Evolutionary conservation across 2,888 invertebrate species (phyloP), one percentile per base, ranked within the genome.

Genomic region (Hipparchia semele): DNA sequence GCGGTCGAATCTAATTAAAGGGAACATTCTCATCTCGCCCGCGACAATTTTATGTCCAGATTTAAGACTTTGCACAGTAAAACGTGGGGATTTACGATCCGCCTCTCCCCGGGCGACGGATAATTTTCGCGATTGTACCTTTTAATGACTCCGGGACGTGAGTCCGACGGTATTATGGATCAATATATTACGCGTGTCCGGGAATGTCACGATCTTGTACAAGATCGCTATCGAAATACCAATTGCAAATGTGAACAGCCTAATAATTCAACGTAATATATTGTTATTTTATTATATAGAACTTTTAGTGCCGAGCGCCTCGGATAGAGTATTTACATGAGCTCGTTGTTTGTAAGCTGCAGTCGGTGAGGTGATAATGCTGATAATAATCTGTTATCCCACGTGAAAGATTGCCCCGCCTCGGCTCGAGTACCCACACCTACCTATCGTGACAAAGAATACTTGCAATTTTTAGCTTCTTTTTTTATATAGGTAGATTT

Each of bases 1-100:
- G 82, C 83, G 86, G 86, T 85, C 86, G 83, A 83, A 87, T 87
- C 87, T 91, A 92, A 92, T 92, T 90, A 92, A 90, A 89, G 85
- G 82, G 83, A 87, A 87, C 84, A 81, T 84, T 87, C 88, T 86
- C 87, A 88, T 90, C 89, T 88, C 83, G 86, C 80, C 80, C 80
- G 86, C 84, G 86, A 90, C 87, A 88, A 89, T 88, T 91, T 91
- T 88, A 91, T 88, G 90, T 80, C 81, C 81, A 84, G 84, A 85
- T 87, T 90, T 88, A 87, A 90, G 84, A 85, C 84, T 83, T 79
- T 79, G 80, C 79, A 84, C 83, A 85, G 87, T 91, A 90, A 90
- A 91, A 86, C 84, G 84, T 80, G 78, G 79, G 79, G 84, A 88
- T 90, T 90, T 89, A 90, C 84, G 86, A 86, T 77, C 79, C 75